phyloP scores from a whole-genome alignment of 2,888 invertebrate species.

The Mystacides longicornis region DNA sequence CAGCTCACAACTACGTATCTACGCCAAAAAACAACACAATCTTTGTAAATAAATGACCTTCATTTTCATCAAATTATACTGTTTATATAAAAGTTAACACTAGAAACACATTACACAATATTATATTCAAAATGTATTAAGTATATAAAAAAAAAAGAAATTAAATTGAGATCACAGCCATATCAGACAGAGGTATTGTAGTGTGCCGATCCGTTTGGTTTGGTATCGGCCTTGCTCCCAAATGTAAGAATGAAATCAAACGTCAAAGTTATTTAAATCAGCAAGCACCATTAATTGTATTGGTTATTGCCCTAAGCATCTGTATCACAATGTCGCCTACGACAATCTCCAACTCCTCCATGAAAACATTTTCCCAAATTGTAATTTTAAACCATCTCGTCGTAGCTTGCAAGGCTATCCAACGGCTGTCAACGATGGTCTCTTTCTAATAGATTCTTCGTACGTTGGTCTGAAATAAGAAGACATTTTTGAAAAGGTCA shows the following conservation, averaged over 20 bases:
- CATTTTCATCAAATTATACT: not conserved
- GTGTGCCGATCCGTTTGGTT: not conserved
- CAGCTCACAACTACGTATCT: no score
- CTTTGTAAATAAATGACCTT: not conserved
- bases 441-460: slow-evolving; percentile 20
- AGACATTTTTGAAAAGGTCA: not conserved
- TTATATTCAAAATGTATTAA: not conserved
- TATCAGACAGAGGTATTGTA: not conserved
- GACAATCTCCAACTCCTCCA: no score
- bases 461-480: slow-evolving; percentile 23
- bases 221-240: slow-evolving; percentile 1
- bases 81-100: no score
- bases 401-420: slow-evolving; percentile 15
- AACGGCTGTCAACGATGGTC: slow-evolving; percentile 23
- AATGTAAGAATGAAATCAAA: not conserved
- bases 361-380: no score
- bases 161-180: not conserved
- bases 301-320: no score
- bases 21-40: no score
- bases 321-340: no score
- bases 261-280: no score
- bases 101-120: no score
- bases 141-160: not conserved
- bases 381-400: no score
- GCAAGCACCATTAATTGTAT: no score